phyloP scores from a whole-genome alignment of 30 jellyfish, hydroid and myxozoan genomes.

The Aurelia aurita region DNA sequence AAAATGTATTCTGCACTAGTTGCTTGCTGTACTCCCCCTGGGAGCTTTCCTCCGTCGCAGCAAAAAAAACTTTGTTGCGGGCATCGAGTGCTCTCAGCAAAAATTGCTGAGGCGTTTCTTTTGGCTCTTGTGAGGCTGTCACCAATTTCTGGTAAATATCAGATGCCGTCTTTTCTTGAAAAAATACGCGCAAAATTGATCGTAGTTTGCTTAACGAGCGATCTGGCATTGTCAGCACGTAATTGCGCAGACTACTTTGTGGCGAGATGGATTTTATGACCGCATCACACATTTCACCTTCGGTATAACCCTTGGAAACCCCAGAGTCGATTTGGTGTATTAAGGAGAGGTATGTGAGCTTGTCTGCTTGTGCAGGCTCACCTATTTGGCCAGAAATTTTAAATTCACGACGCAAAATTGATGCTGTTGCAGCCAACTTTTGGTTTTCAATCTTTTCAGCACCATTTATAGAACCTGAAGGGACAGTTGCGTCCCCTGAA shows the following conservation, averaged over 20 bases:
- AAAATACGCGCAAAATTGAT: background rate
- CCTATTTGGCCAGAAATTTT: background rate
- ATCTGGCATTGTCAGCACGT: slow-evolving; percentile 11
- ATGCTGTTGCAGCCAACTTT: background rate
- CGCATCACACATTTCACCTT: slow-evolving; percentile 12
- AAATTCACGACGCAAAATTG: too few relatives aligned
- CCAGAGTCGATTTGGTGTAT: background rate
- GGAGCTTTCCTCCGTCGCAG: slow-evolving; percentile 3
- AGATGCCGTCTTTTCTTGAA: slow-evolving; percentile 14
- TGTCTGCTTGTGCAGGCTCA: background rate
- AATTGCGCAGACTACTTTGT: slow-evolving; percentile 7
- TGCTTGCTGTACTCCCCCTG: too few relatives aligned
- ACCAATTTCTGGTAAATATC: background rate
- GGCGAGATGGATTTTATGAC: slow-evolving; percentile 18
- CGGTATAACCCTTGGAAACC: slow-evolving; percentile 4
- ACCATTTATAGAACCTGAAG: background rate
- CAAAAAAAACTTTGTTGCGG: slow-evolving; percentile 2
- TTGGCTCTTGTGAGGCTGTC: background rate
- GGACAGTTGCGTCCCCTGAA: background rate
- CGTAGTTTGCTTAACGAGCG: slow-evolving; percentile 6
- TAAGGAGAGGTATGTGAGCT: background rate
- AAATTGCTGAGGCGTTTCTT: slow-evolving; percentile 37
- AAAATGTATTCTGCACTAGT: too few relatives aligned
- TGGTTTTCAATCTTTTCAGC: background rate
- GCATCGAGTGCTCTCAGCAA: slow-evolving; percentile 24